phyloP scores from a whole-genome alignment of 2,888 invertebrate genomes.

The Drosophila algonquin region DNA sequence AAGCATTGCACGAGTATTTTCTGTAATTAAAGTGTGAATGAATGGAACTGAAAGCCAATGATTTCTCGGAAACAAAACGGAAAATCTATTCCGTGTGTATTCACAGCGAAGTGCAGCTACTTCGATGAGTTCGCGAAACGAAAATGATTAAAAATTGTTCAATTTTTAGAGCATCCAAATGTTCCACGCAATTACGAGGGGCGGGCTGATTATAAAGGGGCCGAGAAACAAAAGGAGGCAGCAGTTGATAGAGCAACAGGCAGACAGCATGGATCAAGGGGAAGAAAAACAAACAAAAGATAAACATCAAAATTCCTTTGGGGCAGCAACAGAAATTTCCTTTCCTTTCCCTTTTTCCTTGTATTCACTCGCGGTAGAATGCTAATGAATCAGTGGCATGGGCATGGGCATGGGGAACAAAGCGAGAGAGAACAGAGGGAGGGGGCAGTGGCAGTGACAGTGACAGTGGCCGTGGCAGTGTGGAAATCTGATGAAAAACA shows the following conservation, averaged over 20 bases:
- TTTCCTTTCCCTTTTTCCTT: slow-evolving; percentile 9
- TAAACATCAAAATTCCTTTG: slow-evolving; percentile 32
- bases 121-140: too few relatives aligned
- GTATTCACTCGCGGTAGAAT: slow-evolving; percentile 68
- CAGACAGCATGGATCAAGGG: not conserved
- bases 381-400: slow-evolving; percentile 64
- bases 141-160: not conserved
- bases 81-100: too few relatives aligned
- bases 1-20: too few relatives aligned
- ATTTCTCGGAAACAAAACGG: too few relatives aligned
- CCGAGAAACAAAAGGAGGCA: slow-evolving; percentile 15
- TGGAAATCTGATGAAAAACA: slow-evolving; percentile 70
- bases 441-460: not conserved
- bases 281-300: slow-evolving; percentile 21
- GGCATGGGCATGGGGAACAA: not conserved
- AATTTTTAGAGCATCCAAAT: not conserved
- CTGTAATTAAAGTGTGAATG: too few relatives aligned
- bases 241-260: slow-evolving; percentile 30
- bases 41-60: too few relatives aligned
- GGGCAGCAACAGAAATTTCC: slow-evolving; percentile 27
- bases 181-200: not conserved
- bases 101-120: too few relatives aligned
- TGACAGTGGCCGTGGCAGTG: slow-evolving; percentile 7
- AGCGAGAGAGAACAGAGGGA: slow-evolving; percentile 12
- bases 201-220: not conserved